phyloP scores from a whole-genome alignment of 2,113 vertebrate genomes.

The Myrmecophaga tridactyla region DNA sequence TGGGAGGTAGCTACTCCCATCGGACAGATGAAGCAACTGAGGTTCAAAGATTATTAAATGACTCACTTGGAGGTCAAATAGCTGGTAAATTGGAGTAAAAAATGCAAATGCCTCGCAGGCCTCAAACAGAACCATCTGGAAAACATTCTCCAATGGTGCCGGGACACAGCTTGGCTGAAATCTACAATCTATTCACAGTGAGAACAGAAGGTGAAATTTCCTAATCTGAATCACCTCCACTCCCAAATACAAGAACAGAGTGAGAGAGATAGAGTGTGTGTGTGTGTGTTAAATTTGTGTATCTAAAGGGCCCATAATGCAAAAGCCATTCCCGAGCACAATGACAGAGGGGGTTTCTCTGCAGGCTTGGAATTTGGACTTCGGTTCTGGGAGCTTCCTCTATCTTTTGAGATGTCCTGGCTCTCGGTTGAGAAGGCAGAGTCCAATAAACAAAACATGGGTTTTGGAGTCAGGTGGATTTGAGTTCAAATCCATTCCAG shows the following conservation, averaged over 20 bases:
- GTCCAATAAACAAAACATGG: background rate
- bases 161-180: background rate
- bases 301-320: background rate
- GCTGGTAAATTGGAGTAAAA: background rate
- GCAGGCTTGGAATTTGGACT: constrained; percentile 1
- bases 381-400: background rate
- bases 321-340: background rate
- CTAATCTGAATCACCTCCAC: background rate
- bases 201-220: background rate
- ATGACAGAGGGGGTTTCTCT: background rate
- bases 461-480: background rate
- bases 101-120: background rate
- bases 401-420: background rate
- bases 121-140: background rate
- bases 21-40: background rate
- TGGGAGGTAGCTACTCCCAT: background rate
- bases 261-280: fast-evolving
- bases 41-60: background rate
- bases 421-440: constrained; percentile 14
- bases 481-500: background rate
- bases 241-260: background rate
- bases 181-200: background rate
- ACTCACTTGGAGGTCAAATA: background rate
- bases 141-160: background rate
- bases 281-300: background rate